phyloP scores from a whole-genome alignment of 2,113 vertebrate species.

The Toxotes jaculatrix region DNA sequence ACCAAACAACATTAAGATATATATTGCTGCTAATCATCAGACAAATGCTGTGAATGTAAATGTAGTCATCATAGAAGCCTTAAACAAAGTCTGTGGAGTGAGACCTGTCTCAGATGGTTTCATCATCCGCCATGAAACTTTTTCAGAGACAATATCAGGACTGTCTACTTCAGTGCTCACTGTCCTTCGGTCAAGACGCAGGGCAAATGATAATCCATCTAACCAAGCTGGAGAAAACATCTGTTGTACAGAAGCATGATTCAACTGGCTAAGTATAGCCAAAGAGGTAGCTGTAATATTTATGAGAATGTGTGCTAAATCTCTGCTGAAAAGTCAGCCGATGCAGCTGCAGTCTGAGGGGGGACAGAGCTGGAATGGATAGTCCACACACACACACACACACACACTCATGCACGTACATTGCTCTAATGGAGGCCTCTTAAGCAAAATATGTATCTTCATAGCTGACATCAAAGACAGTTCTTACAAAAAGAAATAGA shows the following conservation, averaged over 20 bases:
- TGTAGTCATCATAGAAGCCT: neutral
- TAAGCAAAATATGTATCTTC: neutral
- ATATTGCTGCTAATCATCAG: constrained; percentile 4
- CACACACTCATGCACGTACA: neutral
- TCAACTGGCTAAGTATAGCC: constrained; percentile 51
- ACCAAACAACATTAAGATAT: neutral
- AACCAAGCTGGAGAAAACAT: constrained; percentile 24
- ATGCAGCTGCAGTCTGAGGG: constrained; percentile 7
- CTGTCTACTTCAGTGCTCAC: neutral
- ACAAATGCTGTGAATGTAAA: neutral
- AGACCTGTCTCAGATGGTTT: neutral
- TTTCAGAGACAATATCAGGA: neutral
- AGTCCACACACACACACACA: constrained; percentile 19
- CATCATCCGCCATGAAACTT: neutral
- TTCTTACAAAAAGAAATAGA: neutral
- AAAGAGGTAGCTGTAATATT: constrained; percentile 54
- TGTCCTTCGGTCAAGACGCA: neutral
- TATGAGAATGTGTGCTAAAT: constrained; percentile 52
- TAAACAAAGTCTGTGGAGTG: neutral
- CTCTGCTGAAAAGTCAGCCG: constrained; percentile 14
- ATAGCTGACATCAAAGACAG: neutral
- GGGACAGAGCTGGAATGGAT: neutral
- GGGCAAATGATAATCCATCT: constrained; percentile 31
- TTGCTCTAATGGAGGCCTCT: constrained; percentile 6
- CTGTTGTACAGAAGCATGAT: constrained; percentile 54